phyloP scores from a whole-genome alignment of 1,140 invertebrate genomes.

The Brachystomella parvula region DNA sequence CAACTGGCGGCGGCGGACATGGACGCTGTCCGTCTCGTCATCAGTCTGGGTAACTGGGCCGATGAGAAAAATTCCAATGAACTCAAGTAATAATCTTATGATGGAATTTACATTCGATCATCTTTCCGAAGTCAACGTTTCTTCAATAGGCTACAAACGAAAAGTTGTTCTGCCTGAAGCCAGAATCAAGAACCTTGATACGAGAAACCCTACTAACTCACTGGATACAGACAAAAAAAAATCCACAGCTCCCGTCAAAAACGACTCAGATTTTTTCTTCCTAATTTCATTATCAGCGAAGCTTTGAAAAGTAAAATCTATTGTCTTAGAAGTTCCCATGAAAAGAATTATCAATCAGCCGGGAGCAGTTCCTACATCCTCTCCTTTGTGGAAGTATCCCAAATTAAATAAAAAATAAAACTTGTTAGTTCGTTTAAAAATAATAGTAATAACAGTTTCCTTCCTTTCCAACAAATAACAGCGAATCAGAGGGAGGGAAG shows the following conservation, averaged over 20 bases:
- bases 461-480: neutral
- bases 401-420: slow-evolving; percentile 1
- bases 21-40: too few species aligned
- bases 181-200: too few species aligned
- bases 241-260: neutral
- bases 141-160: too few species aligned
- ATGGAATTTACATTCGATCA: too few species aligned
- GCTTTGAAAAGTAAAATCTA: neutral
- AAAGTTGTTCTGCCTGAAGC: too few species aligned
- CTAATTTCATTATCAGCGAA: neutral
- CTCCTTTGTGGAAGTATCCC: neutral
- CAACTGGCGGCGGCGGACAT: too few species aligned
- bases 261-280: neutral
- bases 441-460: neutral
- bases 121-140: too few species aligned
- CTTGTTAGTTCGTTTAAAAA: neutral
- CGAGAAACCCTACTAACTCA: too few species aligned
- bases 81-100: too few species aligned
- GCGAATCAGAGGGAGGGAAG: neutral
- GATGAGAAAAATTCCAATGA: too few species aligned
- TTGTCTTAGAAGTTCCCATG: neutral
- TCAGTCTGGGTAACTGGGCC: too few species aligned
- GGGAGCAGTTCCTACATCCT: slow-evolving; percentile 4
- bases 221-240: neutral
- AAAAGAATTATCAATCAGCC: neutral